Conservation (phyloP, 2,797 vertebrate species). For the Dendrocincla fuliginosa region DNA sequence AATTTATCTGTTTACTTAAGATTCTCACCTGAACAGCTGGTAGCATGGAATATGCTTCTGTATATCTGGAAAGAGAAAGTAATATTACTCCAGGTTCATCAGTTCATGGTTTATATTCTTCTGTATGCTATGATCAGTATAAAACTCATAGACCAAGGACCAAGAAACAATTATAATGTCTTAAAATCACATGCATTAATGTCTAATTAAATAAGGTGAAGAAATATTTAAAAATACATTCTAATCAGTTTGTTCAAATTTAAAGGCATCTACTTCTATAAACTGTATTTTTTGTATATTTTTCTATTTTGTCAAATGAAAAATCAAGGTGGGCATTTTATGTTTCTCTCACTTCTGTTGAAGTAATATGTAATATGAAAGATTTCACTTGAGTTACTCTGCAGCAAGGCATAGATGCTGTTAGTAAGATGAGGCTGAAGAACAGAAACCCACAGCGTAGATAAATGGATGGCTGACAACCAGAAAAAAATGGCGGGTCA, state of each 20-base stretch:
- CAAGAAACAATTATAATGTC: neutral
- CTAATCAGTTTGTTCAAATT: neutral
- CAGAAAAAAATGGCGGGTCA: neutral
- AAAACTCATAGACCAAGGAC: neutral
- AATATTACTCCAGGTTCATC: neutral
- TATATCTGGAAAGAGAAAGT: constrained; percentile 81
- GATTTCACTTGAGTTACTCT: neutral
- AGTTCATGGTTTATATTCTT: neutral
- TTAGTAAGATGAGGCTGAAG: neutral
- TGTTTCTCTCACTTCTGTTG: neutral
- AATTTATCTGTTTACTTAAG: neutral
- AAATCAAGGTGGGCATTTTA: neutral
- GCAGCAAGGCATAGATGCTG: neutral
- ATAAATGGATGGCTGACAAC: neutral
- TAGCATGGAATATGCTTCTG: constrained; percentile 89
- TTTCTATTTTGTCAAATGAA: neutral
- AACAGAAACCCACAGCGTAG: neutral
- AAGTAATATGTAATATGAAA: neutral
- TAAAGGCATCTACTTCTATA: neutral
- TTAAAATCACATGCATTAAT: neutral
- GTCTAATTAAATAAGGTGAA: neutral
- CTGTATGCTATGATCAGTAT: neutral
- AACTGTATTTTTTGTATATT: neutral
- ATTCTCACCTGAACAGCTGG: constrained; percentile 84
- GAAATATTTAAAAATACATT: neutral